Percentiles rank a stretch among this genome's conserved stretches.
Conservation (phyloP, 1,140 invertebrate genomes). For the Sitophilus oryzae region DNA sequence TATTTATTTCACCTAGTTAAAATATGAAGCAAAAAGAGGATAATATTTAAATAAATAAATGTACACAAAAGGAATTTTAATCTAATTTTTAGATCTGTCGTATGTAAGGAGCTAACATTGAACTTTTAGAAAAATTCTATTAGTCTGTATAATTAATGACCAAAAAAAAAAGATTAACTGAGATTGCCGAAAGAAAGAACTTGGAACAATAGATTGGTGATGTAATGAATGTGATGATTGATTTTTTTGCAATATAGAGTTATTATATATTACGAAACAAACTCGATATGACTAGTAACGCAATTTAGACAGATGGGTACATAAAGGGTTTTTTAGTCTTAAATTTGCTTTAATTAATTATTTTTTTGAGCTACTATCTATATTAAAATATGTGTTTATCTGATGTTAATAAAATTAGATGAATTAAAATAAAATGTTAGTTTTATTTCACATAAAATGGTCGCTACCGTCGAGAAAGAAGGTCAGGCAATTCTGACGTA, state of each 20-base stretch:
- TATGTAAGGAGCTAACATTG: background rate
- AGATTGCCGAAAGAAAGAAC: background rate
- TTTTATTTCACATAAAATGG: background rate
- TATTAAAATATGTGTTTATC: background rate
- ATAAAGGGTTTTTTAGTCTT: background rate
- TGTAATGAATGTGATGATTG: background rate
- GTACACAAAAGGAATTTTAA: background rate
- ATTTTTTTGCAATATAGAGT: background rate
- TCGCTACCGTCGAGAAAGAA: too few relatives aligned
- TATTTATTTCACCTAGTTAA: too few relatives aligned
- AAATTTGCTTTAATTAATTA: background rate
- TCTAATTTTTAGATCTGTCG: background rate
- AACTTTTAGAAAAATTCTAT: too few relatives aligned
- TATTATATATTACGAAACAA: background rate
- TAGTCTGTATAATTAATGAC: too few relatives aligned
- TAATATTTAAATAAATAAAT: background rate
- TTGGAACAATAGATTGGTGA: background rate
- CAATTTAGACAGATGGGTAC: background rate
- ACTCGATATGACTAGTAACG: background rate
- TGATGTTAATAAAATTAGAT: background rate
- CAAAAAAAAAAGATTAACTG: too few relatives aligned
- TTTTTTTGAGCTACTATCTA: background rate
- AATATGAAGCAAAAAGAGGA: too few relatives aligned
- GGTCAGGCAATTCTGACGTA: too few relatives aligned
- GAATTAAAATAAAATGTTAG: background rate